phyloP scores from a whole-genome alignment of 2,113 vertebrate species.

The Anoura caudifer region DNA sequence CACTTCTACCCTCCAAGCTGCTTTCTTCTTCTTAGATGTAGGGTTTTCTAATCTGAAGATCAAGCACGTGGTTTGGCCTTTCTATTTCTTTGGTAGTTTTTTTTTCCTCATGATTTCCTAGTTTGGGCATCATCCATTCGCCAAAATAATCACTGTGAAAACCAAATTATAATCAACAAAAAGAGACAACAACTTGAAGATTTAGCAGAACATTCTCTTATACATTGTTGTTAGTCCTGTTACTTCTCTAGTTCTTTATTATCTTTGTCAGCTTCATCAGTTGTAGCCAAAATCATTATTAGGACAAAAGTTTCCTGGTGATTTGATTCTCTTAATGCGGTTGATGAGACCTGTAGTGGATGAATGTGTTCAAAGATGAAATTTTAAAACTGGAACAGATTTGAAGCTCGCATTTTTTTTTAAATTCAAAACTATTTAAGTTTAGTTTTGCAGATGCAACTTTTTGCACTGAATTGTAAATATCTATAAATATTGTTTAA shows the following conservation, averaged over 20 bases:
- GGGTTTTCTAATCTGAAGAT: not conserved
- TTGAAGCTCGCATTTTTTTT: not conserved
- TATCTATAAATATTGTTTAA: not conserved
- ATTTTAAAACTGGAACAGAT: not conserved
- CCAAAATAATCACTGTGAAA: not conserved
- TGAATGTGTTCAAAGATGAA: not conserved
- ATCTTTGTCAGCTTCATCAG: not conserved
- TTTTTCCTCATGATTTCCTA: not conserved
- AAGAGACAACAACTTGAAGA: not conserved
- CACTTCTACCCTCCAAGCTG: rapidly evolving
- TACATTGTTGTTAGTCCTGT: not conserved
- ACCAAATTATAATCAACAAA: not conserved
- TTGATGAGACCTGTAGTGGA: not conserved
- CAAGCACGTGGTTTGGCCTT: not conserved
- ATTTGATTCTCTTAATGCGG: not conserved
- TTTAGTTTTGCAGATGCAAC: not conserved
- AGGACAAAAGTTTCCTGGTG: not conserved
- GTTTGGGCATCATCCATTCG: not conserved
- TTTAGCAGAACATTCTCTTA: not conserved
- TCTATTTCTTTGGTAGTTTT: not conserved
- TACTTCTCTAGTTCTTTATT: not conserved
- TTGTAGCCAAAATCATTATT: not conserved
- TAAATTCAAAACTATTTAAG: not conserved
- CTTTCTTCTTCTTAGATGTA: not conserved
- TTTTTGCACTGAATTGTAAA: not conserved